phyloP scores from a whole-genome alignment of 2,113 vertebrate genomes.

The Cryptoleucopteryx plumbea region DNA sequence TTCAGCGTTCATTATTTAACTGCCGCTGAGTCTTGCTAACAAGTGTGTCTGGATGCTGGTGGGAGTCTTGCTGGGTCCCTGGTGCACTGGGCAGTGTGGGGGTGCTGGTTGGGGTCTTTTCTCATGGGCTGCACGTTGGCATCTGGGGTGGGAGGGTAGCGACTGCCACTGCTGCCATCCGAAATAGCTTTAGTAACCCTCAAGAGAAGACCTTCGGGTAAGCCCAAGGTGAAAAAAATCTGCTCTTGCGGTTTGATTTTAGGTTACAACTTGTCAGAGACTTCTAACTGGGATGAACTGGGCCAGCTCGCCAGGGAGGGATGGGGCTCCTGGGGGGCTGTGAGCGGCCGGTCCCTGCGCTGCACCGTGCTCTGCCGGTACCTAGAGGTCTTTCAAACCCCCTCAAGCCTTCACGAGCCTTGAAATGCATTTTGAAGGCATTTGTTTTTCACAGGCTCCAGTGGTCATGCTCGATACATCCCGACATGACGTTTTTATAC shows the following conservation, averaged over 20 bases:
- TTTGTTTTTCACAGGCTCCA: not conserved
- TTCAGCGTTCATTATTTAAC: fast-evolving
- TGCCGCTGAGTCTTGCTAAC: not conserved
- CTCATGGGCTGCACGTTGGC: not conserved
- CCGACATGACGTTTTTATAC: not conserved
- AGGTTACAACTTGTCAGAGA: not conserved
- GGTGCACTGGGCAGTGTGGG: not conserved
- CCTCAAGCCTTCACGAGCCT: not conserved
- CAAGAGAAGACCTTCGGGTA: not conserved
- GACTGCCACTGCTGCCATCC: not conserved
- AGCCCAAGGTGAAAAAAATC: not conserved
- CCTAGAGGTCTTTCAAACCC: not conserved
- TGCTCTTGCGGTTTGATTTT: not conserved
- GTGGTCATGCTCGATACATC: not conserved
- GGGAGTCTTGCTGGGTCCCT: fast-evolving
- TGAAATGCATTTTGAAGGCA: not conserved
- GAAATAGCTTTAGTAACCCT: not conserved
- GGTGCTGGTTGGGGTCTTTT: not conserved
- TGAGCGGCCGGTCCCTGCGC: not conserved
- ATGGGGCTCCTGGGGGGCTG: fast-evolving
- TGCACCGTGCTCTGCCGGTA: not conserved
- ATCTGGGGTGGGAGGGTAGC: not conserved
- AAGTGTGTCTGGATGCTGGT: not conserved
- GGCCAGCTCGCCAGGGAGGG: not conserved
- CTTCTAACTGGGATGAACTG: not conserved